phyloP scores from a whole-genome alignment of 2,888 invertebrate species.

The Ophion slaviceki region DNA sequence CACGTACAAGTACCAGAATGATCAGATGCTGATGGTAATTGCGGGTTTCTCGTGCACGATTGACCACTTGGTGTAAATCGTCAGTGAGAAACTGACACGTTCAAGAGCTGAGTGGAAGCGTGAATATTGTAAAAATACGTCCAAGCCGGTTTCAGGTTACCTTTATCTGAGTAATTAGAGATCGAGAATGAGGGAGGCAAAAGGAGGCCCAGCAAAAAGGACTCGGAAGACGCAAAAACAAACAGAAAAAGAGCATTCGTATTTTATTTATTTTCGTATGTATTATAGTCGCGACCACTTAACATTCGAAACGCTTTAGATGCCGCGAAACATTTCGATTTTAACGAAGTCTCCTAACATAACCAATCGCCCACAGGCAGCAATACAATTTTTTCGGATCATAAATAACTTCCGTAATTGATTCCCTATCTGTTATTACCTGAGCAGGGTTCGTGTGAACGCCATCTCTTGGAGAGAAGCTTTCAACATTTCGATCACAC shows the following conservation, averaged over 20 bases:
- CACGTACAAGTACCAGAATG: conserved; percentile 7
- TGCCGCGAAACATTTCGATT: conserved; percentile 44
- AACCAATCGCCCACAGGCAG: neutral
- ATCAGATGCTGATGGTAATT: conserved; percentile 17
- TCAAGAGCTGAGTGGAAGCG: conserved; percentile 48
- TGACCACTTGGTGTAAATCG: conserved; percentile 51
- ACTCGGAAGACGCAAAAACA: neutral
- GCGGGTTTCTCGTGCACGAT: conserved; percentile 19
- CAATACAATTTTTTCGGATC: conserved; percentile 27
- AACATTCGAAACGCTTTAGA: conserved; percentile 44
- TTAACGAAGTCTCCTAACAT: conserved; percentile 38
- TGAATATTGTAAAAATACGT: conserved; percentile 60
- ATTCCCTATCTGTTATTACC: conserved; percentile 55
- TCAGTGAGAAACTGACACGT: conserved; percentile 46
- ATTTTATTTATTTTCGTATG: conserved; percentile 49
- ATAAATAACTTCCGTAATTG: conserved; percentile 50
- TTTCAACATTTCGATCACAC: conserved; percentile 4
- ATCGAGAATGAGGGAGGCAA: conserved; percentile 41
- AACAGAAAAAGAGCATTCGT: conserved; percentile 8
- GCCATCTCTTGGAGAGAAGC: neutral
- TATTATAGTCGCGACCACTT: conserved; percentile 53
- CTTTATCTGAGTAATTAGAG: conserved; percentile 61
- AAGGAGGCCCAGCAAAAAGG: conserved; percentile 3
- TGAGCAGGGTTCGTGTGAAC: neutral
- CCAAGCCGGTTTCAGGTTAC: conserved; percentile 60